Percentiles rank a stretch among this genome's conserved stretches.
Evolutionary conservation across 35 echinoderm and acorn worm genomes (phyloP).

Genomic region (Heliocidaris tuberculata): DNA sequence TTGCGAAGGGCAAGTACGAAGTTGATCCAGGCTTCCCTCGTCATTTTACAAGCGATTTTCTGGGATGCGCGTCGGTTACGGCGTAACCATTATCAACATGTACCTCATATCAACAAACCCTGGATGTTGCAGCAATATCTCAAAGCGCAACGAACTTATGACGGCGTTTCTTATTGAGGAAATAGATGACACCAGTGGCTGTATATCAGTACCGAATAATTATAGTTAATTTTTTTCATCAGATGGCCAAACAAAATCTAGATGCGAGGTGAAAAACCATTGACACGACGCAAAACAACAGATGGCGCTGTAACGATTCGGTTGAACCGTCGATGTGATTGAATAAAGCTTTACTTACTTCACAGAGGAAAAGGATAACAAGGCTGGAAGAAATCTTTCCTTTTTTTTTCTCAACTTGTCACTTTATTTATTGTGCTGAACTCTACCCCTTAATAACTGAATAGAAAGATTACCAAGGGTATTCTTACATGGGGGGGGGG

Average conservation of each 20-base stretch:
- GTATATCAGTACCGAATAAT: not conserved
- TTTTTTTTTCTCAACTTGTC: too few relatives aligned
- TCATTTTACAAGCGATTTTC: constrained; percentile 72
- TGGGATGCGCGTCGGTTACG: constrained; percentile 59
- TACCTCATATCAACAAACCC: not conserved
- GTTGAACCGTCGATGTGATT: not conserved
- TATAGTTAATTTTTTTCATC: not conserved
- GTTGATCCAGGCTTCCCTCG: constrained; percentile 64
- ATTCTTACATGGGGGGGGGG: too few relatives aligned
- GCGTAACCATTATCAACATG: not conserved
- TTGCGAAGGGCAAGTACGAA: constrained; percentile 36
- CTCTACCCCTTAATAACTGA: too few relatives aligned
- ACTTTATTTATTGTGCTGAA: too few relatives aligned
- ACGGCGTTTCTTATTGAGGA: not conserved
- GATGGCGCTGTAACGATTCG: not conserved
- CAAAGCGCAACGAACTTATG: not conserved
- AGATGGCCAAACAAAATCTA: not conserved
- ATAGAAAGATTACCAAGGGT: too few relatives aligned
- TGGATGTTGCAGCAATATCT: not conserved
- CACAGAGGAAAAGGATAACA: too few relatives aligned
- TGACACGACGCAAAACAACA: not conserved
- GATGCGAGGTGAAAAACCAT: too few relatives aligned
- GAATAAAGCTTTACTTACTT: too few relatives aligned
- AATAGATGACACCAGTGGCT: not conserved
- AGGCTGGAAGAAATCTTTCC: too few relatives aligned